Percentiles rank a stretch among this genome's conserved stretches.
phyloP scores from a whole-genome alignment of 2,797 vertebrate genomes.

The Pipistrellus nathusii region DNA sequence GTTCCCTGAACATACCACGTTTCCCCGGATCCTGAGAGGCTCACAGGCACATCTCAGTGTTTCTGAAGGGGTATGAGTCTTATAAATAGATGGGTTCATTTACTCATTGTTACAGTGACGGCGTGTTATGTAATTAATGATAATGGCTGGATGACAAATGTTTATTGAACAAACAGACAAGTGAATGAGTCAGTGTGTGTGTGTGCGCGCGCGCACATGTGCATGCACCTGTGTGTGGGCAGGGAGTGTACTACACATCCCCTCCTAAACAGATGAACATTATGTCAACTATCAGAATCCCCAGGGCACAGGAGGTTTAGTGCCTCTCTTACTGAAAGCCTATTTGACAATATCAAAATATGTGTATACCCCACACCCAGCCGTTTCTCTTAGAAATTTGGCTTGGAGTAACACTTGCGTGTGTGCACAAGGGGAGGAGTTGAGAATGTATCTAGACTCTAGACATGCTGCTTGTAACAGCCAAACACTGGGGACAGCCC shows the following conservation, averaged over 20 bases:
- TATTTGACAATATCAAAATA: background rate
- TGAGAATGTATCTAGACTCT: background rate
- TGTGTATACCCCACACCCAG: background rate
- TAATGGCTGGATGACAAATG: background rate
- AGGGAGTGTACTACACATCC: background rate
- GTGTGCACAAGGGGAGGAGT: background rate
- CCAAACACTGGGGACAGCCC: background rate
- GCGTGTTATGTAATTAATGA: conserved; percentile 12
- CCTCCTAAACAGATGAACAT: background rate
- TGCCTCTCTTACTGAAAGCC: background rate
- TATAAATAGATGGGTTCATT: conserved; percentile 9
- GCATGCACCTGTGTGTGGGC: no score
- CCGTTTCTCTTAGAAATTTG: background rate
- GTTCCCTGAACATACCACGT: background rate
- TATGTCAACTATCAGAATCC: background rate
- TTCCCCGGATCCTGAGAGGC: background rate
- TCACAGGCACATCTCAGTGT: background rate
- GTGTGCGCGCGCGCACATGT: accelerated
- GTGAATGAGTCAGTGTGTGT: background rate
- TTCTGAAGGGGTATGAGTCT: conserved; percentile 22
- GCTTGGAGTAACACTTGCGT: background rate
- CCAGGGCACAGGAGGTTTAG: background rate
- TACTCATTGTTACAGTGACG: background rate
- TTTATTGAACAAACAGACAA: conserved; percentile 40
- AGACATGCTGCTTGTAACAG: background rate